Evolutionary conservation across 2,113 vertebrate species (phyloP), one percentile per base, ranked within the genome.

Genomic region (Glaucomys volans): DNA sequence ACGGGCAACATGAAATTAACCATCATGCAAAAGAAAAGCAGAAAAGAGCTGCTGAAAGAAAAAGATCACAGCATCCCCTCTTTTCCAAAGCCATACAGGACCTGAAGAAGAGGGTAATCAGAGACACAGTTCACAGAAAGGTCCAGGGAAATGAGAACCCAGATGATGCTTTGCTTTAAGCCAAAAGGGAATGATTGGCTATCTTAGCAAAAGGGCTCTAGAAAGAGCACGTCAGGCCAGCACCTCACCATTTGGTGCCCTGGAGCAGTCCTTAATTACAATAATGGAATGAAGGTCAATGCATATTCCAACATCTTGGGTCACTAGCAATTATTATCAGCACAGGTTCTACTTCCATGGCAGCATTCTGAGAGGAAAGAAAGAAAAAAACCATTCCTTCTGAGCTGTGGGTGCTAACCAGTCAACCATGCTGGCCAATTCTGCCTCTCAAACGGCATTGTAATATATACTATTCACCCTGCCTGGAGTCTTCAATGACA

Each of bases 361-460:
- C 54, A 88, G 59, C 67, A 52, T 77, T 95, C 67, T 30, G 37
- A 14, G 57, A 93, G 42, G 28, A 92, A 52, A 87, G 42, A 83
- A 95, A 81, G 89, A 96, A 90, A 86, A 94, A 92, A 90, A 50
- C 3, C 50, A 47, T 30, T 83, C 40, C 80, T 96, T 81, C 95
- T 77, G 66, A 95, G 89, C 50, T 69, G 66, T 96, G 90, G 91
- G 66, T 92, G 75, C 93, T 96, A 96, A 93, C 62, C 95, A 96
- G 93, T 96, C 97, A 97, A 94, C 96, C 97, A 93, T 94, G 87
- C 87, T 94, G 75, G 76, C 64, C 94, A 96, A 96, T 72, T 89
- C 85, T 76, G 95, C 76, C 79, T 84, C 75, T 86, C 84, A 42
- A 75, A 93, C 87, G 67, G 62, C 90, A 97, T 91, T 86, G 90